These are phyloP conservation scores for Agrilus mali DNA, from an alignment of 2,888 invertebrate genomes.

Conservation along the genomic window DNA sequence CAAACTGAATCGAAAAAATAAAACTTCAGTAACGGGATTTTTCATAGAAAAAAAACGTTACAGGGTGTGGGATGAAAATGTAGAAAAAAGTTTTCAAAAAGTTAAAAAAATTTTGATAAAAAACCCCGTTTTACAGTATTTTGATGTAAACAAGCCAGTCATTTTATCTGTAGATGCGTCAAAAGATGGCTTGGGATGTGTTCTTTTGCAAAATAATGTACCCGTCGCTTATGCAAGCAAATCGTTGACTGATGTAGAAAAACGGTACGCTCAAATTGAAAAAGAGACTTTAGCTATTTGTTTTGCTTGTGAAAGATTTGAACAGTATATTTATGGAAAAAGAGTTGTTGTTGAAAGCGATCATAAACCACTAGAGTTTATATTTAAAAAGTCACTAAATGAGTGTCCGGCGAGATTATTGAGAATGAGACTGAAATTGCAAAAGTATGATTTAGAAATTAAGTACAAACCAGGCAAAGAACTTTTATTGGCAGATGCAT, in stretches of 20 bases:
- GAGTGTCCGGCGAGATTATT: too few relatives aligned
- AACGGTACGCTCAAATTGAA: constrained; percentile 15
- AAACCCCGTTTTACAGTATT: neutral
- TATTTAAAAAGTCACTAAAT: too few relatives aligned
- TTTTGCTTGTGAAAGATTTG: constrained; percentile 7
- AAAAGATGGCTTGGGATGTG: constrained; percentile 16
- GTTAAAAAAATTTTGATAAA: constrained; percentile 4
- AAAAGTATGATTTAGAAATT: too few relatives aligned
- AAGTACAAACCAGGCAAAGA: too few relatives aligned
- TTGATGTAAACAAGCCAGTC: too few relatives aligned
- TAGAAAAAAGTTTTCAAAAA: constrained; percentile 7
- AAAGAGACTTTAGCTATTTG: constrained; percentile 22
- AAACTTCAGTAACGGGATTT: too few relatives aligned
- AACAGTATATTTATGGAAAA: too few relatives aligned
- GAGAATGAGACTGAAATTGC: too few relatives aligned
- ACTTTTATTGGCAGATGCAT: too few relatives aligned
- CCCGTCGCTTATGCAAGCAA: constrained; percentile 8
- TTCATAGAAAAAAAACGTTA: too few relatives aligned
- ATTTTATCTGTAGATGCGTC: constrained; percentile 1
- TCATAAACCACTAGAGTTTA: constrained; percentile 3
- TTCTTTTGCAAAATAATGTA: constrained; percentile 10
- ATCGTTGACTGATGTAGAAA: constrained; percentile 10
- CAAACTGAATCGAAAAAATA: too few relatives aligned
- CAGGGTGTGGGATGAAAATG: constrained; percentile 7
- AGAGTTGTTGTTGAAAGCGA: too few relatives aligned